phyloP scores from a whole-genome alignment of 2,888 invertebrate genomes.

The Galerucella nymphaeae region DNA sequence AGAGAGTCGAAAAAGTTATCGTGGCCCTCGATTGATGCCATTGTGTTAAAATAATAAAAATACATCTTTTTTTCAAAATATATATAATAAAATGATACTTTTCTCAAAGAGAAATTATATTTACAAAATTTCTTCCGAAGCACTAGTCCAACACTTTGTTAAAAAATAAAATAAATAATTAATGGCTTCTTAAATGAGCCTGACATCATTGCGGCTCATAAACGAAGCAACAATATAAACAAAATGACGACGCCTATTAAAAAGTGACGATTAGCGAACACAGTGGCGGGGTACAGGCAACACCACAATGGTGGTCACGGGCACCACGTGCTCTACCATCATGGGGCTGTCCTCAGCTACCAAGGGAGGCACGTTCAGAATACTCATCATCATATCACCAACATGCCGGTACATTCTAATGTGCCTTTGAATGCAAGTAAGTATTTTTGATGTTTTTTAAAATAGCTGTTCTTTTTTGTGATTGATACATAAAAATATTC shows the following conservation, averaged over 20 bases:
- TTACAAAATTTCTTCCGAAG: not conserved
- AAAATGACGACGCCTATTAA: conserved; percentile 38
- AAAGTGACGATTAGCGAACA: conserved; percentile 56
- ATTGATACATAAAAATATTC: not conserved
- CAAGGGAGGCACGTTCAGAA: conserved; percentile 60
- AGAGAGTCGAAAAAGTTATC: no score
- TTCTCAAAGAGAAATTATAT: not conserved
- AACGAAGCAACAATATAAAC: conserved; percentile 18
- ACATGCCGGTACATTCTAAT: conserved; percentile 56
- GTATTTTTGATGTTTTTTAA: conserved; percentile 44
- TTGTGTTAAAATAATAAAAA: no score
- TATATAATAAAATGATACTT: no score
- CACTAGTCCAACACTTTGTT: not conserved
- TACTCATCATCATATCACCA: conserved; percentile 58
- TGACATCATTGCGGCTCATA: conserved; percentile 1
- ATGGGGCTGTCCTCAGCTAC: conserved; percentile 60
- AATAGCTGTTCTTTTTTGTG: no score
- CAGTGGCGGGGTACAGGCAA: conserved; percentile 64
- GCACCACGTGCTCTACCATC: conserved; percentile 64
- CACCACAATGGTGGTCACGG: conserved; percentile 61
- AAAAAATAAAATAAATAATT: not conserved
- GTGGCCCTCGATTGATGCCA: no score
- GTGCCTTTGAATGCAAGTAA: conserved; percentile 64
- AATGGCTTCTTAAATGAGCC: conserved; percentile 29
- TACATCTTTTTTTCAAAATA: no score